phyloP scores from a whole-genome alignment of 2,888 invertebrate species.

The Hemicrepidius hirtus region DNA sequence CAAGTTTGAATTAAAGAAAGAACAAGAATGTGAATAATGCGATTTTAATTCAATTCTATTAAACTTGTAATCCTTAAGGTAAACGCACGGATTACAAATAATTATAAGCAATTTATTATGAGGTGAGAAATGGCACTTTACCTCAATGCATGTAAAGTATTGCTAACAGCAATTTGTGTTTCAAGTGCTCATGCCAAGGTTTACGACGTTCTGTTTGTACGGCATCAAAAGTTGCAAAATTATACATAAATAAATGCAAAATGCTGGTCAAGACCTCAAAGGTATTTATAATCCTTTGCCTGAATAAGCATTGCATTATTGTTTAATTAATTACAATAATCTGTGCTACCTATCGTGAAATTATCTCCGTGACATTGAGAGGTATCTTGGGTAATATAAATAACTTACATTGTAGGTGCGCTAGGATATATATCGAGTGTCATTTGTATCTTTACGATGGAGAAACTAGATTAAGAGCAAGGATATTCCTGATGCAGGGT shows the following conservation, averaged over 20 bases:
- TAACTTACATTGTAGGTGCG: constrained; percentile 36
- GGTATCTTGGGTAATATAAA: constrained; percentile 27
- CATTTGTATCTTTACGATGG: constrained; percentile 20
- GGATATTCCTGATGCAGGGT: constrained; percentile 36
- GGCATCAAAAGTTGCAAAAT: constrained; percentile 8
- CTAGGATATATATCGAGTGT: constrained; percentile 31
- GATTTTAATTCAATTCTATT: too few species aligned
- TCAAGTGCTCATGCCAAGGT: constrained; percentile 13
- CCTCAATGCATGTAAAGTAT: constrained; percentile 36
- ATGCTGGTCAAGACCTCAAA: constrained; percentile 3
- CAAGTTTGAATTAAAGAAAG: too few species aligned
- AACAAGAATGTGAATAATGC: neutral
- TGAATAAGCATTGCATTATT: neutral
- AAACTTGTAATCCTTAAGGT: too few species aligned
- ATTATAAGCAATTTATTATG: constrained; percentile 13
- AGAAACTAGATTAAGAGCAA: constrained; percentile 39
- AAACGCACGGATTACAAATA: neutral
- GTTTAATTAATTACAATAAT: neutral
- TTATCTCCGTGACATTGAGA: constrained; percentile 41
- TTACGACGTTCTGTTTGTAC: constrained; percentile 11
- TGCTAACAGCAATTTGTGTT: constrained; percentile 4
- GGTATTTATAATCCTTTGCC: neutral
- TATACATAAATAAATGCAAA: neutral
- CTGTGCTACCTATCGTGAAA: constrained; percentile 3
- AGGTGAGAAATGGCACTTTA: constrained; percentile 28